Evolutionary conservation across 1,140 invertebrate genomes (phyloP), one percentile per base, ranked within the genome.

Genomic region (Alviniconcha marisindica): DNA sequence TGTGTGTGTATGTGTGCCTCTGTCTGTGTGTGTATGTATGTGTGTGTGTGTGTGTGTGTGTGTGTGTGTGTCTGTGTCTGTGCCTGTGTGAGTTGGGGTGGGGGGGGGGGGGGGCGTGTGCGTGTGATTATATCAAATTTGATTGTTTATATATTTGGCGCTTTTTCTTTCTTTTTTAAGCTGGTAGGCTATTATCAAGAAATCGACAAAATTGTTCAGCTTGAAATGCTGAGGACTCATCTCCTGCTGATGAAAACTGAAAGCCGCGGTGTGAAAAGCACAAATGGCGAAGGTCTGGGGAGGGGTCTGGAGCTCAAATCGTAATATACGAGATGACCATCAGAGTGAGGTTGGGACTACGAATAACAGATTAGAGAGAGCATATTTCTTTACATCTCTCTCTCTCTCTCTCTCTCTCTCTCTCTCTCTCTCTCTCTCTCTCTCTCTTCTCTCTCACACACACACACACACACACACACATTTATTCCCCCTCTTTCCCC

Each of bases 41-140:
- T 76, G 73, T 76, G 73, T 76, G 73, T 51, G 73, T 48, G 73
- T 76, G 73, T 51, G 73, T 51, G 73, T 48, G 73, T 48, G 42
- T 76, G 73, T 76, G 73, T 76, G 73, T 51, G 73, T 76, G 73
- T 48, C 28, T 48, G 24, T 76, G n/a, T 28, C n/a, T 4, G 73
- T 48, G 73, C 28, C 28, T 31, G 73, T 28, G 3, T 31, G 40
- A 48, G 73, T 76, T 2, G 2, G 73, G n/a, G 73, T 51, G 73
- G 48, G 73, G 33, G 71, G 24, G 71, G 38, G 71, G 38, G 71
- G 15, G 38, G 38, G 71, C 24, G 38, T 5, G 71, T 42, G 71
- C 5, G 71, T 42, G 71, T 73, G 71, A 21, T 40, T 76, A 42
- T 71, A 24, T 71, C 15, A 7, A 66, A n/a, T 21, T 66, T 71